Base-by-base conservation (phyloP, 2,113 vertebrate genomes). In the Camelus bactrianus region DNA sequence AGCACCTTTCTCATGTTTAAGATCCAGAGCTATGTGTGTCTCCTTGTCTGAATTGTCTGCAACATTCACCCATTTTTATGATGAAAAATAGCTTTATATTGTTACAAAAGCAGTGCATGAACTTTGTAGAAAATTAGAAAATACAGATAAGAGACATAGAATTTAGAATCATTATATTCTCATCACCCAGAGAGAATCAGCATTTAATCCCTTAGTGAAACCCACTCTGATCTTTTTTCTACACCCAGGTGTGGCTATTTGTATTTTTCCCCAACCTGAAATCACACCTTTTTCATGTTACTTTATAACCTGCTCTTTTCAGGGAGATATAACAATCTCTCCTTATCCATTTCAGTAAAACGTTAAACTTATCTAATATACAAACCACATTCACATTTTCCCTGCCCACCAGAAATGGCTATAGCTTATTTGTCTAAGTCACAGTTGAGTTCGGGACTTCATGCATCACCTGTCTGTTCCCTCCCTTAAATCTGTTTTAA, bases 51-150 rank as follows among this genome's bases (percentile, higher is more conserved):
- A 84, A 42, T 17, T 60, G 14, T 91, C 52, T 95, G 42, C 14
- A 70, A 13, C 30, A 50, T 83, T 83, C 83, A 54, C 17, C 46
- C 35, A 30, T 86, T 87, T 81, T 87, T 69, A 60, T 42, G 30
- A 35, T 62, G 50, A 84, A 84, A 90, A 83, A 76, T 84, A 77
- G 76, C 35, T 35, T 72, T 35, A 46, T 17, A 60, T 79, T 79
- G 83, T 38, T 88, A 54, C 12, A 60, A 52, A 67, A 84, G 19
- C n/a, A 84, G 42, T 42, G 24, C 42, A 32, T 46, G 19, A 69
- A 46, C 26, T 91, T 91, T 32, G 60, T 77, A 60, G 52, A 91
- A 94, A 77, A 69, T 60, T 42, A 52, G 62, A 69, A 94, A 90
- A 84, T 72, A 17, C 48, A 64, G 28, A 16, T 7, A 32, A 50